Evolutionary conservation across 1,140 invertebrate genomes (phyloP).

Genomic region (Dendrolimus punctatus): DNA sequence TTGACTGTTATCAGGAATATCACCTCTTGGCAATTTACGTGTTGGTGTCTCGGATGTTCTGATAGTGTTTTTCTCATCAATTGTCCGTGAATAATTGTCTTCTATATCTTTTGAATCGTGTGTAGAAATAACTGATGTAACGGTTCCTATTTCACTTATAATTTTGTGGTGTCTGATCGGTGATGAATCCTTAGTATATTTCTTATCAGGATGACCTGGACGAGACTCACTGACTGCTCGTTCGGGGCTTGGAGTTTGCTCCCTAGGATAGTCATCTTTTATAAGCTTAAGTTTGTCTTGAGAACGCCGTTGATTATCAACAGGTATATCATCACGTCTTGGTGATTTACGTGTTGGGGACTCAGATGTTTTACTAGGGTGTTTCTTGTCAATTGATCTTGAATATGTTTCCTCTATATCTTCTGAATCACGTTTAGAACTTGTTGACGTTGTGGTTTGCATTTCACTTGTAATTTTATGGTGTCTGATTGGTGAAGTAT

Average conservation of each 20-base stretch:
- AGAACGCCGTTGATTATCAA: slow-evolving; percentile 1
- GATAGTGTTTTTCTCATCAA: background rate
- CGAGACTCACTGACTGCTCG: too few relatives aligned
- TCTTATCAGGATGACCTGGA: background rate
- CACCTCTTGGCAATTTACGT: background rate
- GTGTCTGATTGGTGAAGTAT: too few relatives aligned
- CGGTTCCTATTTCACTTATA: background rate
- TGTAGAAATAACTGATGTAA: background rate
- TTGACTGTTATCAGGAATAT: slow-evolving; percentile 1
- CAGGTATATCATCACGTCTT: background rate
- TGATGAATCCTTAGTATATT: slow-evolving; percentile 1
- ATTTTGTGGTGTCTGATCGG: background rate
- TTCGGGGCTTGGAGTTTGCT: background rate
- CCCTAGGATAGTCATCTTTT: background rate
- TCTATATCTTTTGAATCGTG: background rate
- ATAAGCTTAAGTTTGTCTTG: background rate
- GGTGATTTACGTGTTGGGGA: slow-evolving; percentile 6
- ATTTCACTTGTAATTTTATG: slow-evolving; percentile 2
- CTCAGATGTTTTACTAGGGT: slow-evolving; percentile 1
- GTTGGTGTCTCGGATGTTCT: background rate
- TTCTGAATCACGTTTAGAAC: slow-evolving; percentile 7
- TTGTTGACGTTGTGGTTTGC: slow-evolving; percentile 4
- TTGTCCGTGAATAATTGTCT: background rate
- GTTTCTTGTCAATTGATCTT: background rate
- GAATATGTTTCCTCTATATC: slow-evolving; percentile 6